Conservation (phyloP, 1,140 invertebrate species). For the Leptestheria dahalacensis region DNA sequence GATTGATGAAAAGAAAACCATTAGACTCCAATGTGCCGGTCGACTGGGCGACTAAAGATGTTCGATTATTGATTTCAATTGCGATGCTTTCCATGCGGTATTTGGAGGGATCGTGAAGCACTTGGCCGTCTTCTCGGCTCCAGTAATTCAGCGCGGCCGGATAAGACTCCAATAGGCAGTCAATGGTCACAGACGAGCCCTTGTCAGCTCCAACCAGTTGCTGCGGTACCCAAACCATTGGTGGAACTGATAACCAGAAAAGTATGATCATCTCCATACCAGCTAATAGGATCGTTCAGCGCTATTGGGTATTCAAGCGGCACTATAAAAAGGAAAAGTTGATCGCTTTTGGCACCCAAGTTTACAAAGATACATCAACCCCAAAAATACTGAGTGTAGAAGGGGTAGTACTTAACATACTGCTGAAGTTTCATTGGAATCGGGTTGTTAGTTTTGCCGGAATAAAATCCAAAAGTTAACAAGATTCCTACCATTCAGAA, state of each 20-base stretch:
- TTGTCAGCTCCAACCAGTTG: constrained; percentile 69
- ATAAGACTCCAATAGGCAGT: constrained; percentile 79
- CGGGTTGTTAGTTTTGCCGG: too few relatives aligned
- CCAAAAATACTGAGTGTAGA: too few relatives aligned
- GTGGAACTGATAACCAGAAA: constrained; percentile 47
- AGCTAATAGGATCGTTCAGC: not conserved
- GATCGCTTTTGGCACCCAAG: too few relatives aligned
- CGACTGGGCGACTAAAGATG: too few relatives aligned
- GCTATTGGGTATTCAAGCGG: not conserved
- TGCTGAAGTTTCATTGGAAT: too few relatives aligned
- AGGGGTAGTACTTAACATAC: too few relatives aligned
- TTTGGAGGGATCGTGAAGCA: constrained; percentile 72
- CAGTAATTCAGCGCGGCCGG: constrained; percentile 83
- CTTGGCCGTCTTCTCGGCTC: constrained; percentile 68
- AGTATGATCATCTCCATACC: not conserved
- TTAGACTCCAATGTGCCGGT: not conserved
- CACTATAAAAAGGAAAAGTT: not conserved
- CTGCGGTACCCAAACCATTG: constrained; percentile 77
- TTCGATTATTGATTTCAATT: not conserved
- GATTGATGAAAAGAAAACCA: not conserved
- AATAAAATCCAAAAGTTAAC: too few relatives aligned
- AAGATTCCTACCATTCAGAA: too few relatives aligned
- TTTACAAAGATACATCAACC: too few relatives aligned
- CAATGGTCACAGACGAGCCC: constrained; percentile 62
- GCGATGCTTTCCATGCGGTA: constrained; percentile 44